A percentile compares a stretch with the other conserved stretches of the same genome.
phyloP scores from a whole-genome alignment of 1,140 invertebrate species.

The Condylostylus longicornis region DNA sequence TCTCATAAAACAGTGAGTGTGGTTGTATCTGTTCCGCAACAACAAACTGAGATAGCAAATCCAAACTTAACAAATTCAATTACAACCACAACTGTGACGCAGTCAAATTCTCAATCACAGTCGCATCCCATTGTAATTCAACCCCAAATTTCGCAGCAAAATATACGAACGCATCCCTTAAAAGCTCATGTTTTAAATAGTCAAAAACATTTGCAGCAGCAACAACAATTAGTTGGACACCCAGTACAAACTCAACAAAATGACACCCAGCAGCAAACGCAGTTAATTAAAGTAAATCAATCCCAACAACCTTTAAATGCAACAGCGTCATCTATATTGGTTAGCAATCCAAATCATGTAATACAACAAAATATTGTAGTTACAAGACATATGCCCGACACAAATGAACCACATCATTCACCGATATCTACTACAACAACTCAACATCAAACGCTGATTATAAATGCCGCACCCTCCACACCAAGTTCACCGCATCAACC shows the following conservation, averaged over 20 bases:
- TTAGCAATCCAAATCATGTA: conserved; percentile 18
- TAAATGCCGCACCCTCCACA: conserved; percentile 14
- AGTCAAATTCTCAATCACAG: conserved; percentile 19
- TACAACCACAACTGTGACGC: conserved; percentile 21
- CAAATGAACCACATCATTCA: conserved; percentile 15
- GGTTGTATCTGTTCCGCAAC: conserved; percentile 4
- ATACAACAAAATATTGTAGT: conserved; percentile 20
- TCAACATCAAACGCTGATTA: conserved; percentile 1
- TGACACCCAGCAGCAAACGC: conserved; percentile 13
- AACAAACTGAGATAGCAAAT: conserved; percentile 5
- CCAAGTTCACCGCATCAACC: conserved; percentile 14
- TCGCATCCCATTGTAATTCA: conserved; percentile 19
- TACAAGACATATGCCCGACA: conserved; percentile 17
- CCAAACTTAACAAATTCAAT: conserved; percentile 7
- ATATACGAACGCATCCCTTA: conserved; percentile 19
- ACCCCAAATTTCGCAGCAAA: conserved; percentile 14
- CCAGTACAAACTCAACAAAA: conserved; percentile 3
- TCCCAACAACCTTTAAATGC: conserved; percentile 6
- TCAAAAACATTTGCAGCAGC: conserved; percentile 24
- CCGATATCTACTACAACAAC: conserved; percentile 5
- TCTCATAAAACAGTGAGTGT: background rate
- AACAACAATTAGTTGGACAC: conserved; percentile 7
- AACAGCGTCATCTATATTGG: conserved; percentile 16
- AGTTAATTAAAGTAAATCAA: conserved; percentile 4
- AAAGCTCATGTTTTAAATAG: conserved; percentile 28